Conservation (phyloP, 1,140 invertebrate genomes). For the Sycobia sp. region DNA sequence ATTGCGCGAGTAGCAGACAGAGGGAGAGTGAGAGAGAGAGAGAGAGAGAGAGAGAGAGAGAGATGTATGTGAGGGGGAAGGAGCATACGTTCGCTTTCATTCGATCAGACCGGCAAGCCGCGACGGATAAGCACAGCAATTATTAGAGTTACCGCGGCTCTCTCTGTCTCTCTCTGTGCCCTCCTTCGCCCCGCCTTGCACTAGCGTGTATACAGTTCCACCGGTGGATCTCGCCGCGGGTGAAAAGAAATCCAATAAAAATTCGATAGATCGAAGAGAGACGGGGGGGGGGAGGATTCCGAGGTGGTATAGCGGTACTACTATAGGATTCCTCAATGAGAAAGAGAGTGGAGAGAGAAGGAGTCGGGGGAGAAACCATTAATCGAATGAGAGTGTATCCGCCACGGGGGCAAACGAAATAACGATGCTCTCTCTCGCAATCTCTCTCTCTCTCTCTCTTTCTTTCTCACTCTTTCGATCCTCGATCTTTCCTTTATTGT, state of each 20-base stretch:
- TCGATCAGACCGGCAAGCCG: too few species aligned
- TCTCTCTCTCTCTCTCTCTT: constrained; percentile 2
- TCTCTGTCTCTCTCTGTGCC: constrained; percentile 50
- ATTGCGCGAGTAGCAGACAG: constrained; percentile 10
- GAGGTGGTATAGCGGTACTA: too few species aligned
- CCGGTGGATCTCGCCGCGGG: too few species aligned
- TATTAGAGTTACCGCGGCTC: constrained; percentile 50
- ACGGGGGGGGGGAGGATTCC: constrained; percentile 22
- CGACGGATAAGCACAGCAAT: constrained; percentile 50
- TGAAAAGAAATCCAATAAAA: constrained; percentile 53
- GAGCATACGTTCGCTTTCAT: too few species aligned
- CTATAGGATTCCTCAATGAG: too few species aligned
- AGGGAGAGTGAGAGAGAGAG: constrained; percentile 9
- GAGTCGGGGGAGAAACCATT: constrained; percentile 45
- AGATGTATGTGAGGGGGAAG: too few species aligned
- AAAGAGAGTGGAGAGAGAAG: too few species aligned
- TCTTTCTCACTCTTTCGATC: too few species aligned
- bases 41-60: too few species aligned
- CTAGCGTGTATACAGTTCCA: too few species aligned
- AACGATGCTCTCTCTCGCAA: not conserved
- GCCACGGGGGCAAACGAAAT: constrained; percentile 17
- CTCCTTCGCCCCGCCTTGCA: constrained; percentile 41
- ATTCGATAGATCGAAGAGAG: constrained; percentile 37
- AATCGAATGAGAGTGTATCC: constrained; percentile 32
- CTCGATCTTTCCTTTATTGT: not conserved